These are phyloP conservation scores for Tichodroma muraria DNA, from an alignment of 2,113 vertebrate genomes.

Conservation along the genomic window DNA sequence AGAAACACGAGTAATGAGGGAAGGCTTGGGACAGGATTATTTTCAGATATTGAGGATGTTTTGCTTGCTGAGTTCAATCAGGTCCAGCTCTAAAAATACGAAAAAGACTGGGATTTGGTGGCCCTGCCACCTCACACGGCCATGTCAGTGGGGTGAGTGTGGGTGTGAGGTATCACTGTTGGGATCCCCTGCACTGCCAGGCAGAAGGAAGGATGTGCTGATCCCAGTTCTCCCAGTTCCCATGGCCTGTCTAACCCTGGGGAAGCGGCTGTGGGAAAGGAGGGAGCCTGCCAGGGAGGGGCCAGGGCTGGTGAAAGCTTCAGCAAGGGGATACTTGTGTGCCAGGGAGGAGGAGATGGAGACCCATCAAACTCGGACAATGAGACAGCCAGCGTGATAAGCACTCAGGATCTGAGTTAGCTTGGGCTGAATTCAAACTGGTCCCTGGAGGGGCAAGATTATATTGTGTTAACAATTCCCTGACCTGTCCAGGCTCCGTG, in stretches of 20 bases:
- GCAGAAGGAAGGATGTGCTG: background rate
- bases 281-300: background rate
- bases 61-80: background rate
- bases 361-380: background rate
- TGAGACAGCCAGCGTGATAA: background rate
- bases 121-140: background rate
- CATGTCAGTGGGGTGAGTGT: fast-evolving
- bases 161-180: fast-evolving
- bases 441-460: background rate
- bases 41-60: background rate
- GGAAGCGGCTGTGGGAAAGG: background rate
- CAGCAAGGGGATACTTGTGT: background rate
- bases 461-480: background rate
- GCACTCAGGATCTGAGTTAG: background rate
- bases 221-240: background rate
- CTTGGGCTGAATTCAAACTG: background rate
- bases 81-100: background rate
- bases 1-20: background rate
- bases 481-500: background rate
- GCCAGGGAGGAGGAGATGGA: background rate
- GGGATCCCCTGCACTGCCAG: background rate
- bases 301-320: background rate
- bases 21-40: background rate
- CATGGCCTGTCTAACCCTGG: background rate
- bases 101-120: background rate